These are phyloP conservation scores for Phyllostomus discolor DNA, from an alignment of 2,113 vertebrate species.

Conservation along the genomic window DNA sequence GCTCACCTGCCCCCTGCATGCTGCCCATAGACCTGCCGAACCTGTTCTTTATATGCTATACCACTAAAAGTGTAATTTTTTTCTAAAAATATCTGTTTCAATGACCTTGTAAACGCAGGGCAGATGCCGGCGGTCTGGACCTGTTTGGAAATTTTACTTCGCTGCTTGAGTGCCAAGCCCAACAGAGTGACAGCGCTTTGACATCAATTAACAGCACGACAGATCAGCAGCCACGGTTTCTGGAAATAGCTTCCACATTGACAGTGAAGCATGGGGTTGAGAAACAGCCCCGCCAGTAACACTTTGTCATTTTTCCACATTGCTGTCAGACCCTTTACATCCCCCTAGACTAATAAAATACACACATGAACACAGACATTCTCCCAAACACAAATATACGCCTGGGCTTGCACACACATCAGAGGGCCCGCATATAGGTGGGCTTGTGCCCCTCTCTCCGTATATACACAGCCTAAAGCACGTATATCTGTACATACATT, in stretches of 20 bases:
- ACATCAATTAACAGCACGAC: slow-evolving; percentile 48
- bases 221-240: background rate
- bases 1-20: too few species aligned
- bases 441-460: rapidly evolving
- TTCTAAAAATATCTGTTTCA: background rate
- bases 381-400: background rate
- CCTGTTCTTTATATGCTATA: background rate
- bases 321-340: background rate
- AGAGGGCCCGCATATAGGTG: rapidly evolving
- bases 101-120: background rate
- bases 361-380: rapidly evolving
- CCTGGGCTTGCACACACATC: background rate
- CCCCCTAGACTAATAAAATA: background rate
- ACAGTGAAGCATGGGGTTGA: background rate
- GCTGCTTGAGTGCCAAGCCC: background rate
- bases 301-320: background rate
- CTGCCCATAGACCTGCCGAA: background rate
- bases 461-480: background rate
- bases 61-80: background rate
- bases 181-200: background rate
- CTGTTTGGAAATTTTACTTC: slow-evolving; percentile 52
- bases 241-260: background rate
- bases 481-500: background rate
- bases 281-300: background rate
- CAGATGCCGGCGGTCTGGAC: background rate